These are phyloP conservation scores for Parazoanthus darwini DNA, from an alignment of 92 coral and sea anemone genomes.

Conservation along the genomic window DNA sequence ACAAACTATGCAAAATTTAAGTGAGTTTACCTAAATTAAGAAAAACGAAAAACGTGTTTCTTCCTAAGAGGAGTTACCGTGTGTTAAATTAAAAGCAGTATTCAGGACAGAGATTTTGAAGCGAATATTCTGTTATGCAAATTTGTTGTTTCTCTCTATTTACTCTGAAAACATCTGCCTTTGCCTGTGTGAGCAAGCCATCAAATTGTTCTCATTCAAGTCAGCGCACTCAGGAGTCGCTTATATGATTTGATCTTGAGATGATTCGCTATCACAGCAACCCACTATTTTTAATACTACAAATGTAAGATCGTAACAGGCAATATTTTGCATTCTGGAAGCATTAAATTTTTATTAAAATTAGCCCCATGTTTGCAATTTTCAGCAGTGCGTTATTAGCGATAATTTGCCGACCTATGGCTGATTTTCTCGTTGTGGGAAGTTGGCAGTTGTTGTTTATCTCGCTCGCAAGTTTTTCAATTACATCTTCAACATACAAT, in stretches of 20 bases:
- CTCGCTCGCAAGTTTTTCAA: slow-evolving; percentile 65
- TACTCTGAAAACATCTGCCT: slow-evolving; percentile 43
- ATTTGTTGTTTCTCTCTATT: slow-evolving; percentile 21
- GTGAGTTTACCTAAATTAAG: not conserved
- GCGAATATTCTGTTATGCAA: slow-evolving; percentile 43
- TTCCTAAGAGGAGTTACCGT: not conserved
- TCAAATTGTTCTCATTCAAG: not conserved
- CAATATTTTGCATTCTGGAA: slow-evolving; percentile 15
- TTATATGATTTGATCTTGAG: slow-evolving; percentile 1
- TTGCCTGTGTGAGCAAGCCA: slow-evolving; percentile 31
- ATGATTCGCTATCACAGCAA: slow-evolving; percentile 29
- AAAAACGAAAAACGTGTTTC: not conserved
- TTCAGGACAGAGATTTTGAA: not conserved
- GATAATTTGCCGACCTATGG: slow-evolving; percentile 71
- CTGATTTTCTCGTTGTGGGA: slow-evolving; percentile 78
- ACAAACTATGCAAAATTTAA: not conserved
- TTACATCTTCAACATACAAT: slow-evolving; percentile 66
- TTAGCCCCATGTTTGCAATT: slow-evolving; percentile 71
- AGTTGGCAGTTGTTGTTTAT: slow-evolving; percentile 78
- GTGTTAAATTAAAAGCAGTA: not conserved
- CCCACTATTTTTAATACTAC: not conserved
- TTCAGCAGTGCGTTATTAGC: slow-evolving; percentile 58
- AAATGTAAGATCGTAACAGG: not conserved
- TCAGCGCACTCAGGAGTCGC: not conserved
- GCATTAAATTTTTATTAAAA: slow-evolving; percentile 60